Base-by-base conservation (phyloP, 37 sponge, comb jelly and placozoan species). In the Crambe crambe region DNA sequence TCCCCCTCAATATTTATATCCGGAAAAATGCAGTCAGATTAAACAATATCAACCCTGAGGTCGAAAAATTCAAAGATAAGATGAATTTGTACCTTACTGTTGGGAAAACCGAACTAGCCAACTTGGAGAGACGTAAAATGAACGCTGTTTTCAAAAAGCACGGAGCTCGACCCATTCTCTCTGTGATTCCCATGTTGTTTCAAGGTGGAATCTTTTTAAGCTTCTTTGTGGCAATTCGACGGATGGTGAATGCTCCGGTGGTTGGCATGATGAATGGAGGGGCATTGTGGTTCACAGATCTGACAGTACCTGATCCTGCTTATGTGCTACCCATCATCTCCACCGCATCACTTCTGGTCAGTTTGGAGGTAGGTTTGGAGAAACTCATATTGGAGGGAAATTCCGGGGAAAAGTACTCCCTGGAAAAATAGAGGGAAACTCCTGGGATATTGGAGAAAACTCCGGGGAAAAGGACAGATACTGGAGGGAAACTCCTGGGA, bases 201-300 rank as follows among this genome's bases (percentile, higher is more conserved):
- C 93, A 92, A 64, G 39, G 82, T 6, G 90, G 91, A 35, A 27
- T 95, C 26, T 89, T 93, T 36, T 76, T 92, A 47, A 83, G 82
- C 43, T 93, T 89, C 69, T 93, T 95, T 64, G 36, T 95, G 56
- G 93, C 88, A 27, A 37, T 97, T 26, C 84, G 95, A 0, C 32
- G 80, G 68, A 94, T 97, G 97, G 86, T 87, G 6, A 32, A 51
- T 41, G 88, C 73, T 10, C 97, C 97, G 0, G 58, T 97, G 29
- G 90, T 71, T 75, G 83, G 91, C 54, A 93, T 97, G 95, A 85
- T 79, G 65, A 76, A 75, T 26, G 95, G 95, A n/a, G 97, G 97
- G 6, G 37, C 83, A 9, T 41, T 87, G 37, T 97, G 97, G 97
- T 97, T 94, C 71, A 65, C 74, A 2, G 90, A 97, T 43, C 86